Base-by-base conservation (phyloP, 35 echinoderm and acorn worm genomes). In the Ophiothrix spiculata region DNA sequence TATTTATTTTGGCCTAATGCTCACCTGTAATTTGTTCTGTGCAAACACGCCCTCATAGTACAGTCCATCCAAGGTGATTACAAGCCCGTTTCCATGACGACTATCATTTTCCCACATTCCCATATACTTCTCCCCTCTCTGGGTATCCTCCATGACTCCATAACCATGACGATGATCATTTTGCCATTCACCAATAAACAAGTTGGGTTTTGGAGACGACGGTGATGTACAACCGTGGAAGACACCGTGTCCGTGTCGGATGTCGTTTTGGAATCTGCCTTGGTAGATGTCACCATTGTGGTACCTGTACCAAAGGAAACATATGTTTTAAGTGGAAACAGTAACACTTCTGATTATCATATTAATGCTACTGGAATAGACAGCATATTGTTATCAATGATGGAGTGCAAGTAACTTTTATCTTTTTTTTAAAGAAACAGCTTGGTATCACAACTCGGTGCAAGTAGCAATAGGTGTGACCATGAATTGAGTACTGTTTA, bases 61-160 rank as follows among this genome's bases (percentile, higher is more conserved):
- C 1, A 99, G 34, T 2, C 96, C 96, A 79, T 87, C 92, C 29
- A 99, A 40, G 0, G 96, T 99, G 74, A 99, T 93, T 23, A 99
- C 96, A 35, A 99, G 75, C 4, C 96, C 92, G 29, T 90, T 93
- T 35, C 96, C 96, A 89, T 99, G 92, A 42, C 96, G 92, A 85
- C 75, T 75, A 37, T 86, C 88, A 64, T 94, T 87, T 91, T 69
- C 87, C 96, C 96, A 99, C 46, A 81, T 77, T 35, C 96, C 96
- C 96, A 99, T 99, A 89, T 94, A 99, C 77, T 99, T 99, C 83
- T 99, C 96, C 25, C 96, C 96, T 40, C 92, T 28, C 25, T 84
- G 76, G 21, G 81, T 88, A 33, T 94, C 92, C 33, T 94, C 92
- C 73, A 91, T 89, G 40, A 94, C 92, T 39, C 96, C 96, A 35